Percentiles rank a stretch among this genome's conserved stretches.
Conservation (phyloP, 2,888 invertebrate species). For the Tinea semifulvella region DNA sequence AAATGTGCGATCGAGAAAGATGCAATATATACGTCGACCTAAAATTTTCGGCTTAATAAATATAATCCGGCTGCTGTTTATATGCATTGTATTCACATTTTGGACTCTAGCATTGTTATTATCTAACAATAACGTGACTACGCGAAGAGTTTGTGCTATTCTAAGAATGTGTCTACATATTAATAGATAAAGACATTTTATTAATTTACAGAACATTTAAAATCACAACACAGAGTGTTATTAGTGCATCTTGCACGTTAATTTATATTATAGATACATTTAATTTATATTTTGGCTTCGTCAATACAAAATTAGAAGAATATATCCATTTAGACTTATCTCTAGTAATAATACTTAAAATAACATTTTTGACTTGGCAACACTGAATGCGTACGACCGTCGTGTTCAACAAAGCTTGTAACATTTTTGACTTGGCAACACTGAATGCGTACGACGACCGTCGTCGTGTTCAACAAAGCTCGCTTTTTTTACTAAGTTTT, state of each 20-base stretch:
- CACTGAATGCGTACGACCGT: too few relatives aligned
- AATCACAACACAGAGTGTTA: constrained; percentile 70
- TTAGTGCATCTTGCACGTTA: constrained; percentile 58
- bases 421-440: too few relatives aligned
- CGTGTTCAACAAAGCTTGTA: too few relatives aligned
- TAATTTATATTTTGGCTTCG: not conserved
- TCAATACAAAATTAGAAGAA: constrained; percentile 63
- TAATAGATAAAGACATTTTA: constrained; percentile 54
- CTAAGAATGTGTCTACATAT: constrained; percentile 58
- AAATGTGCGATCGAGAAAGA: too few relatives aligned
- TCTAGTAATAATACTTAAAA: constrained; percentile 18
- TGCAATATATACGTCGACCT: too few relatives aligned
- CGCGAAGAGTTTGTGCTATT: constrained; percentile 65
- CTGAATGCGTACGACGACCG: too few relatives aligned
- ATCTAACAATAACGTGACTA: constrained; percentile 63
- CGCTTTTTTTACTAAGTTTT: too few relatives aligned
- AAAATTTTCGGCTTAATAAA: not conserved
- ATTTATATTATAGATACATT: constrained; percentile 32
- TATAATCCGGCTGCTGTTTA: constrained; percentile 26
- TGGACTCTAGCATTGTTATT: not conserved
- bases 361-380: too few relatives aligned
- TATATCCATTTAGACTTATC: constrained; percentile 30
- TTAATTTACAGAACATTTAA: constrained; percentile 66
- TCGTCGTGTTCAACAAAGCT: too few relatives aligned
- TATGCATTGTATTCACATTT: constrained; percentile 39